Percentiles rank a stretch among this genome's conserved stretches.
Conservation (phyloP, 2,888 invertebrate genomes). For the Atrina japonica region DNA sequence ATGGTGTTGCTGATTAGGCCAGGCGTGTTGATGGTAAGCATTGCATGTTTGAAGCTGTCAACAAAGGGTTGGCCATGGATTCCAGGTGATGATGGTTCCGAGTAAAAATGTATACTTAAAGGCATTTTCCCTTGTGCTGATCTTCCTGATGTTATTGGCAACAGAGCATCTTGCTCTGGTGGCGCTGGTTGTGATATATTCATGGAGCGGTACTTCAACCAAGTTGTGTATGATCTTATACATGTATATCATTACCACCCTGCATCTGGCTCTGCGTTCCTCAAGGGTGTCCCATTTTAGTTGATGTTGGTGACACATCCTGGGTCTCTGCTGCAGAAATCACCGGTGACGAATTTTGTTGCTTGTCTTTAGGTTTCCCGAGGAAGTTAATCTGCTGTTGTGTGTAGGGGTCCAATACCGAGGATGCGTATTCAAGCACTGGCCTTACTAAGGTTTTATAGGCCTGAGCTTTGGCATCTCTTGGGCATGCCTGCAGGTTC, state of each 20-base stretch:
- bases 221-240: no score
- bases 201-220: not conserved
- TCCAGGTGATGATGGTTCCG: constrained; percentile 5
- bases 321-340: not conserved
- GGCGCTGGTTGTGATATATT: not conserved
- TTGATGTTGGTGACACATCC: constrained; percentile 17
- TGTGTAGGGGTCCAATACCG: constrained; percentile 16
- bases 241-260: not conserved
- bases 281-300: constrained; percentile 9
- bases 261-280: not conserved
- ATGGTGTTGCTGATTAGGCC: no score
- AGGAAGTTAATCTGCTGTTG: not conserved
- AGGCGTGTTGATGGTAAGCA: no score
- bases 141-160: not conserved
- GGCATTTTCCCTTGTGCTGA: not conserved
- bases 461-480: not conserved
- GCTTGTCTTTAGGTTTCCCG: not conserved
- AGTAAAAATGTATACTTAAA: not conserved
- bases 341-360: constrained; percentile 8
- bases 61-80: not conserved
- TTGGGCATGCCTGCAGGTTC: constrained; percentile 4
- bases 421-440: no score
- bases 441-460: no score
- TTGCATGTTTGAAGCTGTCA: no score
- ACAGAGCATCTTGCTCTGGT: not conserved